Evolutionary conservation across 2,888 invertebrate species (phyloP), one percentile per base, ranked within the genome.

Genomic region (Hesperia comma): DNA sequence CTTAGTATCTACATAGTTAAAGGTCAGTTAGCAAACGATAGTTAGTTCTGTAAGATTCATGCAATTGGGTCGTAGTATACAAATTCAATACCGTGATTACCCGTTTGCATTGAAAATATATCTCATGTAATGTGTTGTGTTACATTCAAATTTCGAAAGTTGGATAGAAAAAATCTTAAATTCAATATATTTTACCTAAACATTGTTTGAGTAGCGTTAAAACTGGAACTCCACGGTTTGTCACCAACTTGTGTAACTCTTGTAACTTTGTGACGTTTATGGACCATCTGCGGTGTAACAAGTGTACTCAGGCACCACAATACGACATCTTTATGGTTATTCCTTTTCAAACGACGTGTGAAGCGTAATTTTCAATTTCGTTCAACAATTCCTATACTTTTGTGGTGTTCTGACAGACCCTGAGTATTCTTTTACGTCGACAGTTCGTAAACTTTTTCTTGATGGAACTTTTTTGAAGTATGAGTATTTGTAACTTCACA

Each of bases 191-290:
- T 37, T 8, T 10, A 37, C 37, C 37, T 12, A 10, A 37, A 37
- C 37, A 37, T 37, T 3, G 8, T 37, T 46, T 46, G n/a, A 46
- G 43, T 46, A 46, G 17, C 43, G 43, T 17, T 17, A 46, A 46
- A 46, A 7, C 43, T 46, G 15, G 43, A 46, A 19, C 32, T 72
- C 53, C 71, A 53, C 68, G 71, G 33, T 43, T 54, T 51, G 41
- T 57, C 69, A 51, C 60, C 17, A 68, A 81, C 79, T 78, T 76
- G 79, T 74, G 74, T 77, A 87, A 87, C 77, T 87, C 86, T 82
- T 72, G 51, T 51, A 80, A 82, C 85, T 81, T 85, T 84, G 77
- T 76, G 79, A 83, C 85, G 77, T 84, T 87, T 84, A 86, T 86
- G 75, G 82, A 75, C 82, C 85, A 87, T 87, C 84, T 85, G 84